These are phyloP conservation scores for Micromesistius poutassou DNA, from an alignment of 2,797 vertebrate genomes.

Conservation along the genomic window DNA sequence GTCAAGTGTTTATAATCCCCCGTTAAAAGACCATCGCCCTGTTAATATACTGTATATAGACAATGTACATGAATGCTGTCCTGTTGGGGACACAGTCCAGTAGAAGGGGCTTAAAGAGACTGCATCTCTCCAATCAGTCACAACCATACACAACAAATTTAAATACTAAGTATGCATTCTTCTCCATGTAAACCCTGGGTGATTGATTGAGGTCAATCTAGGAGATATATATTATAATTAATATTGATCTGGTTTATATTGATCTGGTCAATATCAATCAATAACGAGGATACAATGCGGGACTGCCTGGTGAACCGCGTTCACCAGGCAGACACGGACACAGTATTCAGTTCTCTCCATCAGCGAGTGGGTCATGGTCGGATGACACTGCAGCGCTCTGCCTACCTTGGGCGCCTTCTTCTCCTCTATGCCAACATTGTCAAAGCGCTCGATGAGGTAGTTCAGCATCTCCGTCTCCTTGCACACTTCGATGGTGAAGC, in stretches of 20 bases:
- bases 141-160: not conserved
- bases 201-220: not conserved
- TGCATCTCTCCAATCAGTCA: not conserved
- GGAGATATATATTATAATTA: not conserved
- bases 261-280: not conserved
- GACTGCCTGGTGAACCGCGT: too few species aligned
- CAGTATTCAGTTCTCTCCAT: too few species aligned
- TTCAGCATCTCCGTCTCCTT: slow-evolving; percentile 99
- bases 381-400: not conserved
- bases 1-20: not conserved
- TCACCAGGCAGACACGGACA: too few species aligned
- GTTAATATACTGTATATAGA: not conserved
- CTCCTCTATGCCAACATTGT: slow-evolving; percentile 98
- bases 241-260: not conserved
- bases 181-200: not conserved
- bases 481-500: slow-evolving; percentile 94
- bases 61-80: not conserved
- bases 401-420: slow-evolving; percentile 97
- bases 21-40: not conserved
- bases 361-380: not conserved
- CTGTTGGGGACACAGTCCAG: not conserved
- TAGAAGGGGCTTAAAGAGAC: not conserved
- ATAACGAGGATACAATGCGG: too few species aligned
- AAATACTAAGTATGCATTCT: not conserved
- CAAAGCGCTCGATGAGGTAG: slow-evolving; percentile 99